These are phyloP conservation scores for Himantopus leucocephalus DNA, from an alignment of 2,113 vertebrate species.

Conservation along the genomic window DNA sequence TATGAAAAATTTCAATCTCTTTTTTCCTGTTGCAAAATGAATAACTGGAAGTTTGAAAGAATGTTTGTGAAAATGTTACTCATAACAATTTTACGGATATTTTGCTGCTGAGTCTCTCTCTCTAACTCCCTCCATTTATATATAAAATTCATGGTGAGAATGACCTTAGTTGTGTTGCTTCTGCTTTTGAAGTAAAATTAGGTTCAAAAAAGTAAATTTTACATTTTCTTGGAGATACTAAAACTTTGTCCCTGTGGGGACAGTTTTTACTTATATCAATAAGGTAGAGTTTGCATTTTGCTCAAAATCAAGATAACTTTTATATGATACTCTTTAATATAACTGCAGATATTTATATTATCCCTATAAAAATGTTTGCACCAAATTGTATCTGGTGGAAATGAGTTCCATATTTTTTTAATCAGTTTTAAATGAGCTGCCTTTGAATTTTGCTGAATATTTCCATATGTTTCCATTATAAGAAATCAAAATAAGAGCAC, in stretches of 20 bases:
- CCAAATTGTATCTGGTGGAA: background rate
- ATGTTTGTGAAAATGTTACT: background rate
- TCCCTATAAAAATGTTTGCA: background rate
- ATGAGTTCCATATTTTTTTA: background rate
- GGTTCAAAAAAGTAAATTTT: background rate
- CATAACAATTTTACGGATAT: background rate
- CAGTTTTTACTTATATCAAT: background rate
- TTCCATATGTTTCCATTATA: background rate
- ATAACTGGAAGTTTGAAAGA: background rate
- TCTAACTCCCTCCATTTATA: background rate
- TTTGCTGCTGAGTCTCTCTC: background rate
- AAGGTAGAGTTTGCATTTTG: background rate
- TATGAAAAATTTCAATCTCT: background rate
- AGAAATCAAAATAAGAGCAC: background rate
- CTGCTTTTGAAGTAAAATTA: background rate
- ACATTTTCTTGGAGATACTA: background rate
- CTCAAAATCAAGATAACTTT: background rate
- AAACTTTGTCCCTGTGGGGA: background rate
- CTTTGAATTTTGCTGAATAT: conserved; percentile 7
- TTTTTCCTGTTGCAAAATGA: background rate
- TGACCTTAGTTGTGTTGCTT: background rate
- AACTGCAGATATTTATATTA: background rate
- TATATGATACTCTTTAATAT: background rate
- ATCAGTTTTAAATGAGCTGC: background rate
- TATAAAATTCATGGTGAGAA: background rate